Percentiles rank a stretch among this genome's conserved stretches.
phyloP scores from a whole-genome alignment of 2,113 vertebrate species.

The Nothocercus julius region DNA sequence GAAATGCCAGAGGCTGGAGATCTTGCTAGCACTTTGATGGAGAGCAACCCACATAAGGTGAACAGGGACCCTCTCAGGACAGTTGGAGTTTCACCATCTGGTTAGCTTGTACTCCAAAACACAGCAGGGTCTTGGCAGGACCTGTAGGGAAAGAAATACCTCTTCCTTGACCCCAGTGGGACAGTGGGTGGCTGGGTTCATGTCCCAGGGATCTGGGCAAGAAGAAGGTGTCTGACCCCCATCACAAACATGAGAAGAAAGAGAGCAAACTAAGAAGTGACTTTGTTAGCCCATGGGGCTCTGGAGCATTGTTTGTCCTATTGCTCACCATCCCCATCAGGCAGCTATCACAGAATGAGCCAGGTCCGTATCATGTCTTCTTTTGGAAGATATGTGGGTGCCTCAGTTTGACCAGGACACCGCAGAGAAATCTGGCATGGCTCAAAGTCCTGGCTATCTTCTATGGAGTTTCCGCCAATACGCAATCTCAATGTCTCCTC shows the following conservation, averaged over 20 bases:
- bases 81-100: not conserved
- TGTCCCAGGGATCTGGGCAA: not conserved
- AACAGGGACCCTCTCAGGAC: not conserved
- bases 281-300: not conserved
- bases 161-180: not conserved
- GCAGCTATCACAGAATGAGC: not conserved
- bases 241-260: not conserved
- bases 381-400: not conserved
- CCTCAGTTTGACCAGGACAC: not conserved
- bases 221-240: not conserved
- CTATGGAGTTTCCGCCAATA: not conserved
- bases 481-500: not conserved
- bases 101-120: not conserved
- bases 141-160: not conserved
- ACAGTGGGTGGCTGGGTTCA: not conserved
- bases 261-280: not conserved
- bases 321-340: not conserved
- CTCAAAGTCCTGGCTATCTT: rapidly evolving
- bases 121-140: not conserved
- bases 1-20: not conserved
- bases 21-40: not conserved
- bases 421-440: not conserved
- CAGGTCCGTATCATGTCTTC: rapidly evolving
- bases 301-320: not conserved
- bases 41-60: not conserved